Evolutionary conservation across 1,140 invertebrate species (phyloP).

Genomic region (Leptopilina boulardi): DNA sequence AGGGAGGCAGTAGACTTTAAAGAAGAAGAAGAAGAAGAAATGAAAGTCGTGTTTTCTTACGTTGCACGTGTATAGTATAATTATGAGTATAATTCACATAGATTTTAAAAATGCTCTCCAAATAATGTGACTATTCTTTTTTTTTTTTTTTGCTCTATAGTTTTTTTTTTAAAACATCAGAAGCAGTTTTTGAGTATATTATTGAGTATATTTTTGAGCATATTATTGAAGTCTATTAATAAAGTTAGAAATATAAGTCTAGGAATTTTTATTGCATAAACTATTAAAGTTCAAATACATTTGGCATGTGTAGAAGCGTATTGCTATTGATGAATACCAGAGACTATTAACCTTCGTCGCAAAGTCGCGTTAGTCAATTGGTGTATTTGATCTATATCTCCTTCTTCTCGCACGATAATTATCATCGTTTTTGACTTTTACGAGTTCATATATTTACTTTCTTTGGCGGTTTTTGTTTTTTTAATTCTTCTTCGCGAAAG

Average conservation of each 20-base stretch:
- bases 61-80: not conserved
- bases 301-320: conserved; percentile 35
- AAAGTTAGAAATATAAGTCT: not conserved
- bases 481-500: not conserved
- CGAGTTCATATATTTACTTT: not conserved
- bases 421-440: conserved; percentile 36
- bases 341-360: conserved; percentile 43
- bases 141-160: not conserved
- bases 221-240: not conserved
- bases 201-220: too few relatives aligned
- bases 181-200: too few relatives aligned
- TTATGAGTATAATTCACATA: not conserved
- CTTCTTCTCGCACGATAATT: conserved; percentile 44
- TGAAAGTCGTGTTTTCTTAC: not conserved
- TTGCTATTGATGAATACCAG: conserved; percentile 46
- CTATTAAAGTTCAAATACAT: not conserved
- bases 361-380: not conserved
- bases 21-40: conserved; percentile 9
- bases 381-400: conserved; percentile 24
- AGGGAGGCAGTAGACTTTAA: not conserved
- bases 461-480: not conserved
- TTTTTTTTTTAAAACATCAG: too few relatives aligned
- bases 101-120: not conserved
- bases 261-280: conserved; percentile 6
- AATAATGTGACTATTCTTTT: not conserved